Conservation (phyloP, 2,797 vertebrate species). For the Cheirogaleus major region DNA sequence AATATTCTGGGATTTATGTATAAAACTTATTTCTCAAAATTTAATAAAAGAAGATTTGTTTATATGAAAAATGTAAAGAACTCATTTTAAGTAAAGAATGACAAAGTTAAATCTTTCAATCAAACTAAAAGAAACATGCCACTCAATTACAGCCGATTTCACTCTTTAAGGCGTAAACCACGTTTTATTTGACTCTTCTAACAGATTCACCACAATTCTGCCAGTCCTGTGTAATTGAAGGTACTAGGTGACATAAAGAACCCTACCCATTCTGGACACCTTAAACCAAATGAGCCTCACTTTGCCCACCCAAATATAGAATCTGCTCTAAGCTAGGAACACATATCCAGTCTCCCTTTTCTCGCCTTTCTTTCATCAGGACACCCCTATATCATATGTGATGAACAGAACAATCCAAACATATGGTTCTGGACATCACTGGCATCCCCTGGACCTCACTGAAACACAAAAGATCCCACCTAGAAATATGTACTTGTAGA, state of each 20-base stretch:
- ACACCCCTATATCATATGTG: neutral
- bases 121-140: neutral
- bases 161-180: neutral
- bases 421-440: neutral
- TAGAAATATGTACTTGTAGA: neutral
- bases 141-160: neutral
- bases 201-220: neutral
- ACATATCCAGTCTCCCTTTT: neutral
- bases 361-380: neutral
- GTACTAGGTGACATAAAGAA: neutral
- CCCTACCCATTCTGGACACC: neutral
- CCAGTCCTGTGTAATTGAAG: neutral
- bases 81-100: constrained; percentile 30
- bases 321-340: neutral
- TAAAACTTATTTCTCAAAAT: constrained; percentile 34
- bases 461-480: neutral
- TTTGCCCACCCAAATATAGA: neutral
- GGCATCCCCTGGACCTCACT: neutral
- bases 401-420: neutral
- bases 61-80: neutral
- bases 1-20: neutral
- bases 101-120: constrained; percentile 11
- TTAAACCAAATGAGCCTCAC: neutral
- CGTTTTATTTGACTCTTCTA: neutral
- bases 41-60: neutral